Base-by-base conservation (phyloP, 2,888 invertebrate species). In the Agrochola macilenta region DNA sequence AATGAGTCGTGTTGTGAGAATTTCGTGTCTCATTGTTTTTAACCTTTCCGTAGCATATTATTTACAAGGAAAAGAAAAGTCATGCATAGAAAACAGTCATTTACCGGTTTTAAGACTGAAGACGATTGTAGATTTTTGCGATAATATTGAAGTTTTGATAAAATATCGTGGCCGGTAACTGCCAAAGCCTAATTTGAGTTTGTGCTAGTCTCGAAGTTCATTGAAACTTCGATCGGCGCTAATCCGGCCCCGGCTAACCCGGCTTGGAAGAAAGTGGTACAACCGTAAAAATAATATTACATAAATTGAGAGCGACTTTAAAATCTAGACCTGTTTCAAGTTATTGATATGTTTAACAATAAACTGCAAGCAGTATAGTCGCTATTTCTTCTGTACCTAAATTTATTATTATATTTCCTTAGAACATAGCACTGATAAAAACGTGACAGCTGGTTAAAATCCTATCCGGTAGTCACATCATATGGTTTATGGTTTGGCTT, bases 201-300 rank as follows among this genome's bases (percentile, higher is more conserved):
- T 49, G 75, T 52, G 69, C 61, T 64, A 78, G 69, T 71, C 64
- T 74, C 49, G 76, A 76, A 83, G 79, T 88, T 86, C 75, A 76
- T 79, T 78, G 81, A 79, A 88, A 86, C 82, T 88, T 84, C 78
- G 76, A 78, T 81, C 76, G 70, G 23, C 30, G 35, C 81, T 80
- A 84, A 87, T 80, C 77, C 78, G 70, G 69, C 68, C 26, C 69
- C 64, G 81, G 74, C 63, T 74, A 78, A 64, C 69, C 78, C 49
- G 58, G 46, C 66, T 60, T 9, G 23, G 60, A 82, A 63, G 61
- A 78, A 82, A 79, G 68, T 76, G 57, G 68, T 69, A 78, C 60
- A 68, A 52, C 69, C 63, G 66, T 73, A 57, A 74, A 72, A 83
- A 72, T 70, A 68, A 71, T 66, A n/a, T n/a, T 66, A 73, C 39